Evolutionary conservation across 2,113 vertebrate species (phyloP), one percentile per base, ranked within the genome.

Genomic region (Oncorhynchus tshawytscha): DNA sequence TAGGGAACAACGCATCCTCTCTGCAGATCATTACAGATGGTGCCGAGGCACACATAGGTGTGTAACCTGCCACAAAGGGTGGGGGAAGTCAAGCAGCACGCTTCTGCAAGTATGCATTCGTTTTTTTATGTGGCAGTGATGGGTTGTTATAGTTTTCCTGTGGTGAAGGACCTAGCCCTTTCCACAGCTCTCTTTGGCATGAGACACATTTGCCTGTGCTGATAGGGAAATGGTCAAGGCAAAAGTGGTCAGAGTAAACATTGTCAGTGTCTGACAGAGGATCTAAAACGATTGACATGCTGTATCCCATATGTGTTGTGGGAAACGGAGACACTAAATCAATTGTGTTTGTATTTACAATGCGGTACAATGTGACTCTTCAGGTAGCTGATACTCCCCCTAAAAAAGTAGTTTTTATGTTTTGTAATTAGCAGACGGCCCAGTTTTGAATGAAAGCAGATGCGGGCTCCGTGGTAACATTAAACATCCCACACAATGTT

Each of bases 391-490:
- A 77, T 57, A 60, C 27, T 85, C 68, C 51, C 51, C 68, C 68
- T 76, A 12, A 45, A 79, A 81, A 81, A 75, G 71, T 74, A 79
- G 71, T 31, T 74, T 20, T 84, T 75, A 45, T 73, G 73, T 71
- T 76, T 78, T 74, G 78, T 66, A 78, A 80, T 81, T 75, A 88
- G 86, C 89, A 91, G 85, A 91, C 90, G 85, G 85, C 71, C 75
- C 22, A 75, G 70, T 81, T 89, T 77, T 87, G 84, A 92, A 90
- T 90, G 85, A 81, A 88, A 81, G 48, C 91, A 90, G 87, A 90
- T 92, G 86, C 83, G 22, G 79, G 82, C 80, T 88, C 90, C 67
- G 71, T 78, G 81, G 84, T 83, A 78, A 87, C 81, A 85, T 90
- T 87, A 90, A 89, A 90, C 83, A 90, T 88, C 85, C 84, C 85